phyloP scores from a whole-genome alignment of 2,888 invertebrate species.

The Ganaspis brasiliensis region DNA sequence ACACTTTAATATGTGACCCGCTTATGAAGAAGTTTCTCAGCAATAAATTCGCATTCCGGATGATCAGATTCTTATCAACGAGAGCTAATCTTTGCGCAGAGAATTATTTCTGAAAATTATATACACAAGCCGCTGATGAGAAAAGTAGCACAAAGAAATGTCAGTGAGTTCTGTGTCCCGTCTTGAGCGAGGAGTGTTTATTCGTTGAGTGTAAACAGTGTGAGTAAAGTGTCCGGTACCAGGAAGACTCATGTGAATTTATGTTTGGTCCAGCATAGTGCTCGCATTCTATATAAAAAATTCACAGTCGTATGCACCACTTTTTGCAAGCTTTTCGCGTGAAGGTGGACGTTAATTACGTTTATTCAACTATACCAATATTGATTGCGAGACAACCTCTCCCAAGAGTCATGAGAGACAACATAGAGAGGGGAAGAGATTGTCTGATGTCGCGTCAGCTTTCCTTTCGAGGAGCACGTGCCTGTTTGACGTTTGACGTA shows the following conservation, averaged over 20 bases:
- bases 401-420: conserved; percentile 45
- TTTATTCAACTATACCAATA: conserved; percentile 72
- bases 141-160: not conserved
- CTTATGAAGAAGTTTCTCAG: not conserved
- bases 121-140: not conserved
- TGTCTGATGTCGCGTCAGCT: conserved; percentile 32
- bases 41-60: not conserved
- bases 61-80: conserved; percentile 18
- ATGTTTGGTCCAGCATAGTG: not conserved
- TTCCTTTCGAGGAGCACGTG: conserved; percentile 31
- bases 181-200: not conserved
- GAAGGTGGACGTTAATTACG: conserved; percentile 66
- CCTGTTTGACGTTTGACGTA: conserved; percentile 36
- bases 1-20: not conserved
- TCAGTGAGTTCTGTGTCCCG: not conserved
- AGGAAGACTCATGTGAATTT: not conserved
- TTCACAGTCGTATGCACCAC: conserved; percentile 19
- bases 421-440: conserved; percentile 35
- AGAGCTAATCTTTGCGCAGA: conserved; percentile 3
- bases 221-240: conserved; percentile 2
- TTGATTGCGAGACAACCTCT: conserved; percentile 63
- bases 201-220: not conserved
- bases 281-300: not conserved
- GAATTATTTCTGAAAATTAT: not conserved
- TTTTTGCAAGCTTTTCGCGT: conserved; percentile 36